phyloP scores from a whole-genome alignment of 2,888 invertebrate genomes.

The Cheilosia vulpina region DNA sequence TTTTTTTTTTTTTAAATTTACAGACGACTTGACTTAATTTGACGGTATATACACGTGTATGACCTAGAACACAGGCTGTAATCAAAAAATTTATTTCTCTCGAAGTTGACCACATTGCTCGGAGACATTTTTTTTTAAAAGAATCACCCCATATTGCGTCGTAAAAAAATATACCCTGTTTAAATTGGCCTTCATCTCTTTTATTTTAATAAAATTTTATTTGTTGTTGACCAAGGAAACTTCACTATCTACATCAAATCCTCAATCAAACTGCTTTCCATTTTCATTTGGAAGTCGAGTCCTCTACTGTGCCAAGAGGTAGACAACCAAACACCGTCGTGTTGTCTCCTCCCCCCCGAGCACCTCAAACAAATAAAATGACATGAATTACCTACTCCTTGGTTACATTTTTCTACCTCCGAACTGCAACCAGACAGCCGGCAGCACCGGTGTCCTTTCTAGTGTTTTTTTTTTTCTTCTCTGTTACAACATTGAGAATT shows the following conservation, averaged over 20 bases:
- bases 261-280: slow-evolving; percentile 64
- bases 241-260: slow-evolving; percentile 62
- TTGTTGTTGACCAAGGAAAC: slow-evolving; percentile 61
- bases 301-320: slow-evolving; percentile 19
- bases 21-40: slow-evolving; percentile 37
- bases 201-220: slow-evolving; percentile 41
- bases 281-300: slow-evolving; percentile 50
- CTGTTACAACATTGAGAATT: slow-evolving; percentile 44
- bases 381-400: slow-evolving; percentile 18
- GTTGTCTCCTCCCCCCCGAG: slow-evolving; percentile 1
- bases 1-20: background rate
- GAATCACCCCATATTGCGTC: slow-evolving; percentile 2
- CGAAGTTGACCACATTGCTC: slow-evolving; percentile 48
- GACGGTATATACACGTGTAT: background rate
- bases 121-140: background rate
- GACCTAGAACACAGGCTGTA: background rate
- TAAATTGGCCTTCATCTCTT: slow-evolving; percentile 23
- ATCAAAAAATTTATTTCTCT: slow-evolving; percentile 27
- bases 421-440: slow-evolving; percentile 42
- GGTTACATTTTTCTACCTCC: slow-evolving; percentile 37
- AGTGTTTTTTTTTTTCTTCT: background rate
- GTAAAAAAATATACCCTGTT: slow-evolving; percentile 3
- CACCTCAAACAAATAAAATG: slow-evolving; percentile 60
- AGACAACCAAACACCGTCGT: slow-evolving; percentile 27
- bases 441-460: slow-evolving; percentile 12